Conservation (phyloP, 1,140 invertebrate species). For the Calosoma granatense region DNA sequence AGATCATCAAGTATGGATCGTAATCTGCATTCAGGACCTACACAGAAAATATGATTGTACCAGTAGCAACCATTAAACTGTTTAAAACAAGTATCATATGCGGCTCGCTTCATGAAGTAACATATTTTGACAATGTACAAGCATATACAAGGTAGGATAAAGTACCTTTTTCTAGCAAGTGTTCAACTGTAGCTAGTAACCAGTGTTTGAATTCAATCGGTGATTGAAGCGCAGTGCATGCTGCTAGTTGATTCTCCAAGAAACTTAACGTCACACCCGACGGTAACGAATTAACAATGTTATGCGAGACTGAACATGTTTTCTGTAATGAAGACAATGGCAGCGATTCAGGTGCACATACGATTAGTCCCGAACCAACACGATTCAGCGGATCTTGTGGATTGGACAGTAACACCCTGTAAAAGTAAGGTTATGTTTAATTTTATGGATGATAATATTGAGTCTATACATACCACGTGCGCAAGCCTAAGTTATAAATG, state of each 20-base stretch:
- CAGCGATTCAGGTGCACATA: slow-evolving; percentile 20
- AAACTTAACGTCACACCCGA: slow-evolving; percentile 53
- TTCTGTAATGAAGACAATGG: slow-evolving; percentile 30
- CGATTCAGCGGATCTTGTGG: slow-evolving; percentile 37
- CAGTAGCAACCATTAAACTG: slow-evolving; percentile 13
- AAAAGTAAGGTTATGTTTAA: slow-evolving; percentile 4
- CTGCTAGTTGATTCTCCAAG: slow-evolving; percentile 65
- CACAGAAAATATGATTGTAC: slow-evolving; percentile 20
- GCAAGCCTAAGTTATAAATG: slow-evolving; percentile 51
- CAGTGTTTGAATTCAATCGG: slow-evolving; percentile 67
- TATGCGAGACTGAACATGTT: slow-evolving; percentile 22
- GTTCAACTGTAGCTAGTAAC: slow-evolving; percentile 61
- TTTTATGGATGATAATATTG: slow-evolving; percentile 6
- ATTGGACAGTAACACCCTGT: slow-evolving; percentile 39
- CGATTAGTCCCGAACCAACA: slow-evolving; percentile 27
- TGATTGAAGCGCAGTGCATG: slow-evolving; percentile 56
- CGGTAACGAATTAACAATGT: slow-evolving; percentile 25
- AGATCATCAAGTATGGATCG: slow-evolving; percentile 62
- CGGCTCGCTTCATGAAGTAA: too few relatives aligned
- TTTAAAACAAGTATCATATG: slow-evolving; percentile 6
- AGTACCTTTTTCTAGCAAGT: slow-evolving; percentile 65
- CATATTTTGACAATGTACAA: background rate
- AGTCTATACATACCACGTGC: slow-evolving; percentile 48
- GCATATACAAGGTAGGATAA: background rate
- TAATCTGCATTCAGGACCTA: slow-evolving; percentile 55